These are phyloP conservation scores for Microtus oregoni DNA, from an alignment of 2,113 vertebrate species.

Conservation along the genomic window DNA sequence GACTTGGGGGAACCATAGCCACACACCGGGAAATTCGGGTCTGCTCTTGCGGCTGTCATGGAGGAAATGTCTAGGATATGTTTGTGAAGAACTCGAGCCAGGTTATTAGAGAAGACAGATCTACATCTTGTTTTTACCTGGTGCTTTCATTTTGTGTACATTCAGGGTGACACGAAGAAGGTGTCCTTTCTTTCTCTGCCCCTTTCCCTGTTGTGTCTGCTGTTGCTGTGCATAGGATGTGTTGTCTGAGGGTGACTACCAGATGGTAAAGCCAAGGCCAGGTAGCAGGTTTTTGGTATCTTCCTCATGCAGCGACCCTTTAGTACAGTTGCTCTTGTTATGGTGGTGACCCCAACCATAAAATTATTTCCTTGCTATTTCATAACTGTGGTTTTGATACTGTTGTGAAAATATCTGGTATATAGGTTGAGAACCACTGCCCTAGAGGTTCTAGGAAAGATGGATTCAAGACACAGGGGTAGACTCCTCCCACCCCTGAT, in stretches of 20 bases:
- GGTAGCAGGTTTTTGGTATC: background rate
- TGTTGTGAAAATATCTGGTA: background rate
- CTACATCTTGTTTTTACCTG: background rate
- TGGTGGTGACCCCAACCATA: background rate
- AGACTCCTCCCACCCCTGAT: background rate
- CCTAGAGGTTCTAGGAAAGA: background rate
- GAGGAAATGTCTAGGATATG: background rate
- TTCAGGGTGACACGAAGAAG: background rate
- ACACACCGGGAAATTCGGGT: too few relatives aligned
- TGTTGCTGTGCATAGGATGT: background rate
- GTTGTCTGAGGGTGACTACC: background rate
- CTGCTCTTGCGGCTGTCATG: background rate
- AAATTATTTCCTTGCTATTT: background rate
- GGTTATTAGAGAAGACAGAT: background rate
- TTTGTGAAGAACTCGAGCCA: background rate
- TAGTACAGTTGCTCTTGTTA: background rate
- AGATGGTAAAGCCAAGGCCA: background rate
- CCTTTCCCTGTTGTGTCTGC: background rate
- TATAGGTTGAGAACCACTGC: background rate
- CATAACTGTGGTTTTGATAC: background rate
- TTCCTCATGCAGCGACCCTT: background rate
- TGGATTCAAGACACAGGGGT: background rate
- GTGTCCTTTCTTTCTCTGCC: background rate
- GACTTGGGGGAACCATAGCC: too few relatives aligned
- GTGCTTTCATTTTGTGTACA: background rate